These are phyloP conservation scores for Mirounga angustirostris DNA, from an alignment of 2,113 vertebrate genomes.

Conservation along the genomic window DNA sequence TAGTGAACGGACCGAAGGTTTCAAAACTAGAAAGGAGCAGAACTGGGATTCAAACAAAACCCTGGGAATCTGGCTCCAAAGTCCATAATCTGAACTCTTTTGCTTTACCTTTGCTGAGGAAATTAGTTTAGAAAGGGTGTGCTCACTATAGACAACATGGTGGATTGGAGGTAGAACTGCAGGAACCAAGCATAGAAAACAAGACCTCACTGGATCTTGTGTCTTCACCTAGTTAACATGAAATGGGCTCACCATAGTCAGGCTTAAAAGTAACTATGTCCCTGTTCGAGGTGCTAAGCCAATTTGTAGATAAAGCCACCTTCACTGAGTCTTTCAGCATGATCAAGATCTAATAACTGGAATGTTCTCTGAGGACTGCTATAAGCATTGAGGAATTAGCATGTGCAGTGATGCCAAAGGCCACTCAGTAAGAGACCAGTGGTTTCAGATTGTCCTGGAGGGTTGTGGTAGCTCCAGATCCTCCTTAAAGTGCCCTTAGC, in stretches of 20 bases:
- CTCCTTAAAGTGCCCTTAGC: not conserved
- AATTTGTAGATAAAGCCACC: not conserved
- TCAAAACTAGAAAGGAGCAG: not conserved
- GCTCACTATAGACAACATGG: not conserved
- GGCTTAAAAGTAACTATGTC: not conserved
- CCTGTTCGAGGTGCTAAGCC: not conserved
- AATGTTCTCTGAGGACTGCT: not conserved
- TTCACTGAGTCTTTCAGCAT: not conserved
- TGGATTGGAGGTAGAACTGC: not conserved
- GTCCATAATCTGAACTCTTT: not conserved
- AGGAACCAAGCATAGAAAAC: not conserved
- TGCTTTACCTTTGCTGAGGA: not conserved
- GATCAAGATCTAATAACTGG: not conserved
- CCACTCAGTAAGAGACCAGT: not conserved
- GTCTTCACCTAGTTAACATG: not conserved
- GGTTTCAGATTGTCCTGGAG: not conserved
- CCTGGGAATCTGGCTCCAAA: not conserved
- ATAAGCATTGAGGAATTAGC: not conserved
- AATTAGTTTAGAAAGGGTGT: not conserved
- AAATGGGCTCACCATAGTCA: not conserved
- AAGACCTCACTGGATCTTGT: rapidly evolving
- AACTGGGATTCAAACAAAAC: not conserved
- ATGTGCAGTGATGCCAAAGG: not conserved
- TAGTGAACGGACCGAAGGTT: not conserved
- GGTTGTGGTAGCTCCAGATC: not conserved